phyloP scores from a whole-genome alignment of 2,888 invertebrate genomes.

The Tyria jacobaeae region DNA sequence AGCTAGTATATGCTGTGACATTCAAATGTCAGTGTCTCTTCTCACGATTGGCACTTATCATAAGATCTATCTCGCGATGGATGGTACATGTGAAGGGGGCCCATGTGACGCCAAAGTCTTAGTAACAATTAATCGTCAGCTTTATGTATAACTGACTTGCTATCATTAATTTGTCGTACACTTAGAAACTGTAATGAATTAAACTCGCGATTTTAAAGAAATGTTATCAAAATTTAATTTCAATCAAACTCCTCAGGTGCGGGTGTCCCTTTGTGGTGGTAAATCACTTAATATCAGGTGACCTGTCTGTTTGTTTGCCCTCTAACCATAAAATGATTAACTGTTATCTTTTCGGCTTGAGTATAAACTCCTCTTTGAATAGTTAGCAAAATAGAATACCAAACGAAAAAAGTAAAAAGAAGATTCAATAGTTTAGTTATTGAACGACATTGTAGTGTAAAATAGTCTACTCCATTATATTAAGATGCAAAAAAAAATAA shows the following conservation, averaged over 20 bases:
- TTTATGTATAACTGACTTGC: constrained; percentile 8
- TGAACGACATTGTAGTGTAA: no score
- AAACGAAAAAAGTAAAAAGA: neutral
- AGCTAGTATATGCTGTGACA: neutral
- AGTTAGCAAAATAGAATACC: neutral
- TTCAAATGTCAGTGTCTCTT: constrained; percentile 1
- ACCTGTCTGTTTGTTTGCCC: no score
- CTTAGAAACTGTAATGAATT: constrained; percentile 2
- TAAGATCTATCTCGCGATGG: neutral
- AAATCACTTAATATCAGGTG: no score
- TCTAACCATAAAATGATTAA: no score
- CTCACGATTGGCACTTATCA: neutral
- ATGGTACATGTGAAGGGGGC: neutral
- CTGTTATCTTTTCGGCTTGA: neutral
- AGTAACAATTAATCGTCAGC: constrained; percentile 3
- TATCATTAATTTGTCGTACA: constrained; percentile 2
- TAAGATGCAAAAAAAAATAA: neutral
- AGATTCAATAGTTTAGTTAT: neutral
- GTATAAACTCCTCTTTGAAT: neutral
- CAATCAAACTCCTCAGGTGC: no score
- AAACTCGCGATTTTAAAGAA: neutral
- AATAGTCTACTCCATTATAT: no score
- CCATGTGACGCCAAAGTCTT: neutral
- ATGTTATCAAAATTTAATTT: neutral
- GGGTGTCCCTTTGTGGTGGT: no score